Evolutionary conservation across 2,113 vertebrate species (phyloP).

Genomic region (Lasiurus borealis): DNA sequence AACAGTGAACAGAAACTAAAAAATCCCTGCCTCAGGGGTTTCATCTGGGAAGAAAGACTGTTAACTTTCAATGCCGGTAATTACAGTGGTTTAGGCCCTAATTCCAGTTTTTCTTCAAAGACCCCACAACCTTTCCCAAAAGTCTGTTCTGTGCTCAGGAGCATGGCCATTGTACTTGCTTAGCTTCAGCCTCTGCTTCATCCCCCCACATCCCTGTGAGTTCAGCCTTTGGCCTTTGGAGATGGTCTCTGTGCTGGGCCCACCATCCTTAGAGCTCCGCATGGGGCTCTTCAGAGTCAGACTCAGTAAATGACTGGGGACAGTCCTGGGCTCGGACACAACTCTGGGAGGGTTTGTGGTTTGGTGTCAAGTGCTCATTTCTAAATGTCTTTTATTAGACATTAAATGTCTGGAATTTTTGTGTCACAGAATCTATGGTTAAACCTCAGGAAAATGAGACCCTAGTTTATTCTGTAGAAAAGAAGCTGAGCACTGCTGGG

Average conservation of each 20-base stretch:
- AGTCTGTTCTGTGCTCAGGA: background rate
- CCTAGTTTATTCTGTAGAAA: background rate
- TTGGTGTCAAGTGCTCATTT: background rate
- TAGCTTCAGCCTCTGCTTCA: background rate
- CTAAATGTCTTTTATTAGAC: background rate
- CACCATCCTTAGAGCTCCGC: background rate
- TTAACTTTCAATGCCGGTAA: background rate
- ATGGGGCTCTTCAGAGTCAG: background rate
- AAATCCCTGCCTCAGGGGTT: background rate
- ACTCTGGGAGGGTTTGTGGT: background rate
- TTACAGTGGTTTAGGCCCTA: background rate
- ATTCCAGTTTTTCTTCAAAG: background rate
- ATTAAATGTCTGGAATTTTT: too few species aligned
- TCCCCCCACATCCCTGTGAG: background rate
- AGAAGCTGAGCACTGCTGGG: accelerated
- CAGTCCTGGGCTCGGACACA: accelerated
- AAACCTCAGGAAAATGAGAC: too few species aligned
- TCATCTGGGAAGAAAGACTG: background rate
- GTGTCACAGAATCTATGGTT: too few species aligned
- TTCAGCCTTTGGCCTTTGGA: too few species aligned
- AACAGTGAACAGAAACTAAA: background rate
- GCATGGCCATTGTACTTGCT: background rate
- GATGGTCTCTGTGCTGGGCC: background rate
- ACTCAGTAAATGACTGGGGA: background rate
- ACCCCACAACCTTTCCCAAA: background rate